Base-by-base conservation (phyloP, 2,113 vertebrate species). In the Litocranius walleri region DNA sequence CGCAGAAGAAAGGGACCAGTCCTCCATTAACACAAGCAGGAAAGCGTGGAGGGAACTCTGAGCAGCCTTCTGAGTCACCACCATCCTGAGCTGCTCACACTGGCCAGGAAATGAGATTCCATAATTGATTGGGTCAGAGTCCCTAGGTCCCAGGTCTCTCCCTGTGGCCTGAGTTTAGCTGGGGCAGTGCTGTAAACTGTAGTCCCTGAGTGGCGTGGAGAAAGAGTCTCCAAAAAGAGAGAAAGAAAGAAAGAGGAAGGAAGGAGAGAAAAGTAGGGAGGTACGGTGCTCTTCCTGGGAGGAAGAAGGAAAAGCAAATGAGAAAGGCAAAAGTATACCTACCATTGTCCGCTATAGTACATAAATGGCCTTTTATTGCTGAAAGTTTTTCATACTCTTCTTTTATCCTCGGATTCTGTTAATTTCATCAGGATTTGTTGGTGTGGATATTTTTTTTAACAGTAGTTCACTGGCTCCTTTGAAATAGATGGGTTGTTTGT, bases 381-480 rank as follows among this genome's bases (percentile, higher is more conserved):
- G 45, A 74, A 90, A 94, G 6, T 21, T 82, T 93, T 80, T 90
- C 62, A 85, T 16, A 64, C n/a, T 80, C 62, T 77, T 45, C 71
- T 95, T 84, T 88, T 45, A 19, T 77, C n/a, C 13, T 57, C 88
- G 33, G 45, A 96, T 93, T 59, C 40, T 96, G 45, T 78, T 90
- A 50, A 48, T 81, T 91, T 95, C 56, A 33, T 56, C 40, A 89
- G 21, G 21, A 94, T 52, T 52, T 52, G 52, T 52, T 52, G 52
- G 52, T 52, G 52, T 16, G 15, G 52, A 52, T 95, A 95, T 93
- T 93, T 90, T 40, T 96, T 95, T 92, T 85, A 29, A 77, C 6
- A 84, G 88, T 88, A n/a, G 74, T 82, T 95, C 48, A 67, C 9
- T 56, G 59, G 54, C 10, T 84, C 29, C n/a, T 97, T 95, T 90